Conservation (phyloP, 2,113 vertebrate genomes). For the Rhagologus leucostigma region DNA sequence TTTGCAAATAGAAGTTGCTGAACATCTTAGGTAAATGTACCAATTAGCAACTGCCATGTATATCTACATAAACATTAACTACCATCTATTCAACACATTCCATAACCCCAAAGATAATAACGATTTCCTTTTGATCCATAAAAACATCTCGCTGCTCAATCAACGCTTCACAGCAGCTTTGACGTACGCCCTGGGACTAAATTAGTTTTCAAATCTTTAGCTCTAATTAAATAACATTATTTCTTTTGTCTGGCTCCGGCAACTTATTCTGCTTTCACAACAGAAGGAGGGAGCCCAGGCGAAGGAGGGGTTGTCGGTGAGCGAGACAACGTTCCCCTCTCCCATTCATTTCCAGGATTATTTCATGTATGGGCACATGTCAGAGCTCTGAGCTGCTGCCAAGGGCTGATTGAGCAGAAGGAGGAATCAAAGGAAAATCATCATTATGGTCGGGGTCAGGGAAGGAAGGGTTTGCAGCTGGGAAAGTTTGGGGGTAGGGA, state of each 20-base stretch:
- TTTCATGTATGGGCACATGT: neutral
- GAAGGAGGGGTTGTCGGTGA: neutral
- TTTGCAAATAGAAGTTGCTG: neutral
- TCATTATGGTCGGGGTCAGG: neutral
- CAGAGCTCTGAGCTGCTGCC: neutral
- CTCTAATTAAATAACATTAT: slow-evolving; percentile 62
- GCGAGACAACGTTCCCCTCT: neutral
- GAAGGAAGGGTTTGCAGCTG: neutral
- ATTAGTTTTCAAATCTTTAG: slow-evolving; percentile 55
- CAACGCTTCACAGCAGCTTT: neutral
- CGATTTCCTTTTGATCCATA: slow-evolving; percentile 64
- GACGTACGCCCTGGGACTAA: slow-evolving; percentile 41
- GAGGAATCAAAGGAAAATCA: neutral
- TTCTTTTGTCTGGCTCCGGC: slow-evolving; percentile 40
- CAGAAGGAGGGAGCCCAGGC: neutral
- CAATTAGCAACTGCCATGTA: slow-evolving; percentile 54
- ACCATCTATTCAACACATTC: slow-evolving; percentile 42
- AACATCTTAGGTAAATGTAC: slow-evolving; percentile 52
- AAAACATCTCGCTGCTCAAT: slow-evolving; percentile 33
- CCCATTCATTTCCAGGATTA: neutral
- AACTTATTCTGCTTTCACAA: neutral
- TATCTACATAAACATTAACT: slow-evolving; percentile 39
- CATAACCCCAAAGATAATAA: slow-evolving; percentile 57
- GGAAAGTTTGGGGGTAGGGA: neutral
- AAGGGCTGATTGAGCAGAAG: neutral